These are phyloP conservation scores for Brienomyrus brachyistius DNA, from an alignment of 2,113 vertebrate species.

Conservation along the genomic window DNA sequence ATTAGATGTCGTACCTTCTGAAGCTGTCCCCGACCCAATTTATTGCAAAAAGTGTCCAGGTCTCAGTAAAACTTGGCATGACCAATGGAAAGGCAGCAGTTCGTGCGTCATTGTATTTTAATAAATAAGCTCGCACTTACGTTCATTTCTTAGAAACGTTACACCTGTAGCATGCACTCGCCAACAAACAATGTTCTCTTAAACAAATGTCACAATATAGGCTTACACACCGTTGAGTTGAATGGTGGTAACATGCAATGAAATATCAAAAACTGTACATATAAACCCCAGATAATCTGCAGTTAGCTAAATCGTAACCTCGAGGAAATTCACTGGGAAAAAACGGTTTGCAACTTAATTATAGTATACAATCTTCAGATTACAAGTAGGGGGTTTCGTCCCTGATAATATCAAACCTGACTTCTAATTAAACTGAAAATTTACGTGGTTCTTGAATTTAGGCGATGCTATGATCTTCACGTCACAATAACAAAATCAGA, in stretches of 20 bases:
- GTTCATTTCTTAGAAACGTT: background rate
- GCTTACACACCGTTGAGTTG: background rate
- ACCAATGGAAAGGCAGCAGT: background rate
- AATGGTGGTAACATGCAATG: background rate
- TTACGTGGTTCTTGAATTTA: background rate
- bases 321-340: background rate
- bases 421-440: background rate
- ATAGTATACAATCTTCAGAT: too few relatives aligned
- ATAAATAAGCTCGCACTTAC: background rate
- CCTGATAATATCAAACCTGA: background rate
- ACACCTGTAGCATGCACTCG: background rate
- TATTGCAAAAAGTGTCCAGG: background rate
- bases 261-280: background rate
- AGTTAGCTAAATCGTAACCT: background rate
- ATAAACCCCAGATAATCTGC: background rate
- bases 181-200: background rate
- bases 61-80: background rate
- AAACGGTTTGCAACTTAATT: background rate
- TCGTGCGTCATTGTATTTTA: background rate
- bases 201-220: background rate
- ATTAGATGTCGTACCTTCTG: background rate
- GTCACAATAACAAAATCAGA: slow-evolving; percentile 5
- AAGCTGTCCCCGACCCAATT: background rate
- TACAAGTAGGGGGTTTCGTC: background rate
- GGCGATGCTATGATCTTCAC: background rate